Conservation (phyloP, 2,888 invertebrate genomes). For the Chrysotoxum bicinctum region DNA sequence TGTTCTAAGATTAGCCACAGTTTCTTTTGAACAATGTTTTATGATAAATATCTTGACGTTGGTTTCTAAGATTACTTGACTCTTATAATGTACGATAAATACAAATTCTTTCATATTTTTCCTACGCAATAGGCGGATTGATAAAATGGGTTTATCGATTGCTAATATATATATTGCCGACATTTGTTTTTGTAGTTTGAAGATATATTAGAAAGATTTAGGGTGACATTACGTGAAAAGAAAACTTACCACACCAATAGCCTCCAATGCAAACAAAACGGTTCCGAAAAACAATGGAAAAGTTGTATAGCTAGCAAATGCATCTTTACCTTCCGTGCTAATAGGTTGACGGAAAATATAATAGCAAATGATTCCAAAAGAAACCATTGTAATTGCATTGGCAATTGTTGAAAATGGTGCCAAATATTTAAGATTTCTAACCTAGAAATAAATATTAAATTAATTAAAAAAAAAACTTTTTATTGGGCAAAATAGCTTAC, state of each 20-base stretch:
- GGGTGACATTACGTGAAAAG: too few relatives aligned
- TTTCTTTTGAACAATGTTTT: not conserved
- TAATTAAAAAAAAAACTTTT: not conserved
- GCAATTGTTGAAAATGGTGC: slow-evolving; percentile 95
- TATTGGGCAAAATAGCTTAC: slow-evolving; percentile 82
- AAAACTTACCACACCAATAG: slow-evolving; percentile 92
- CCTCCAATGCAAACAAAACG: slow-evolving; percentile 97
- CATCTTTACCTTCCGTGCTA: slow-evolving; percentile 84
- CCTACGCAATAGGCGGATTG: not conserved
- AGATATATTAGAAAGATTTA: too few relatives aligned
- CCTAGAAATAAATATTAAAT: slow-evolving; percentile 61
- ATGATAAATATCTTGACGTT: slow-evolving; percentile 8
- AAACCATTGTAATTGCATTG: slow-evolving; percentile 90
- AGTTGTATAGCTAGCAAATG: slow-evolving; percentile 85
- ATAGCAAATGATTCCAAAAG: slow-evolving; percentile 93
- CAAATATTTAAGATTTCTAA: slow-evolving; percentile 90
- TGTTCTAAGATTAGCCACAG: not conserved
- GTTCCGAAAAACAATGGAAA: slow-evolving; percentile 98
- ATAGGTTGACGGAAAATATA: slow-evolving; percentile 90
- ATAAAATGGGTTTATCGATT: not conserved
- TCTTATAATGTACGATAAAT: not conserved
- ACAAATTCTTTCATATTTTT: not conserved
- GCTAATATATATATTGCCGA: not conserved
- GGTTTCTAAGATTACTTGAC: slow-evolving; percentile 6
- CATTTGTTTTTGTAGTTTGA: too few relatives aligned